Evolutionary conservation across 2,113 vertebrate species (phyloP).

Genomic region (Nothobranchius furzeri): DNA sequence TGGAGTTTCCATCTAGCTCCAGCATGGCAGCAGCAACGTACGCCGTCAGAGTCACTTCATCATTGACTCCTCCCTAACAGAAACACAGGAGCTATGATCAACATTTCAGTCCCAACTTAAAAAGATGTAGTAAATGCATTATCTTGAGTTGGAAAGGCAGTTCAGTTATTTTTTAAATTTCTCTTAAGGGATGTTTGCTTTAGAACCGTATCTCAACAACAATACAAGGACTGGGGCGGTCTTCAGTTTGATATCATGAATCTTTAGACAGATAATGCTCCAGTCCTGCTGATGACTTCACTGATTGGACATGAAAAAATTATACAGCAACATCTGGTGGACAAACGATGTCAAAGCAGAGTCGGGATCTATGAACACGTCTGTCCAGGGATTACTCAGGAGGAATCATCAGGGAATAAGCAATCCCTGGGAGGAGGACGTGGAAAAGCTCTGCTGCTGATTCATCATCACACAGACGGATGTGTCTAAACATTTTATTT

Average conservation of each 20-base stretch:
- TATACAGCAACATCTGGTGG: not conserved
- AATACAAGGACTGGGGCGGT: too few species aligned
- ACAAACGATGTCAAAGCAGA: not conserved
- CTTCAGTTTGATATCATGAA: not conserved
- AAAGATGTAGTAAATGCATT: too few species aligned
- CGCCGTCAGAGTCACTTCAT: constrained; percentile 82
- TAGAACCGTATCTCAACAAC: too few species aligned
- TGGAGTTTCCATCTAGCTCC: constrained; percentile 74
- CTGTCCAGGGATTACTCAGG: not conserved
- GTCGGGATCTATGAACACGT: not conserved
- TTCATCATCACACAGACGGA: too few species aligned
- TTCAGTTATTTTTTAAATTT: too few species aligned
- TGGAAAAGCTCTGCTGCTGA: too few species aligned
- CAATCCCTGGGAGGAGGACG: too few species aligned
- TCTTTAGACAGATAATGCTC: not conserved
- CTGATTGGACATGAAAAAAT: not conserved
- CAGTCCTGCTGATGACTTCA: not conserved
- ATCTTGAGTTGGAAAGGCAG: too few species aligned
- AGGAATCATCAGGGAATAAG: not conserved
- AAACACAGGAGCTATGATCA: too few species aligned
- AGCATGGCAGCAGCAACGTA: constrained; percentile 85
- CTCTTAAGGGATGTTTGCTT: too few species aligned
- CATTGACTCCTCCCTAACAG: constrained; percentile 84
- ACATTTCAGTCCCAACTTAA: too few species aligned
- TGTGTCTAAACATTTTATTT: too few species aligned